phyloP scores from a whole-genome alignment of 2,888 invertebrate genomes.

The Ophion ventricosus region DNA sequence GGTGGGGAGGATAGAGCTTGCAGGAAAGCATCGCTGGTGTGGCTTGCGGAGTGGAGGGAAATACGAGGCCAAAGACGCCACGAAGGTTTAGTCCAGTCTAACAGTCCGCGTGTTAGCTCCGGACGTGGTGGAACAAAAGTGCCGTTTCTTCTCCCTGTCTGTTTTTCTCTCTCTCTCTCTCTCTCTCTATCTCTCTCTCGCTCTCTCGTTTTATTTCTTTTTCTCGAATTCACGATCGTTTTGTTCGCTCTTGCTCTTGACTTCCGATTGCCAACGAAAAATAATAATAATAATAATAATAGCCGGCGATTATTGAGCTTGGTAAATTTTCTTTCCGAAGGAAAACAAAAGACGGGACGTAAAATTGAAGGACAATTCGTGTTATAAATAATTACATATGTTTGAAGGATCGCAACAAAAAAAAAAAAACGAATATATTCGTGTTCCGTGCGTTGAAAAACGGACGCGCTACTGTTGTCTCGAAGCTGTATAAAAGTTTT shows the following conservation, averaged over 20 bases:
- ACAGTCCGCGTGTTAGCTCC: constrained; percentile 78
- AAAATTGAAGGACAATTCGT: constrained; percentile 13
- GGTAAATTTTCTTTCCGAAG: neutral
- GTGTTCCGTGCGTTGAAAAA: neutral
- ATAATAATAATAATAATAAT: too few relatives aligned
- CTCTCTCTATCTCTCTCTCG: constrained; percentile 20
- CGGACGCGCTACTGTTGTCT: neutral
- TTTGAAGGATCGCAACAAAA: neutral
- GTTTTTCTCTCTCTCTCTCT: constrained; percentile 45
- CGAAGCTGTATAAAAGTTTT: neutral
- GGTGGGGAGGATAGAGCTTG: constrained; percentile 23
- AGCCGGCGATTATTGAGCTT: constrained; percentile 1
- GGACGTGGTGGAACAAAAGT: constrained; percentile 70
- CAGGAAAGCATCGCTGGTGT: constrained; percentile 53
- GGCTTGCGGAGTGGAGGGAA: constrained; percentile 46
- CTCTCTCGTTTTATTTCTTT: too few relatives aligned
- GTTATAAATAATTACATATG: neutral
- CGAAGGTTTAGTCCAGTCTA: constrained; percentile 74
- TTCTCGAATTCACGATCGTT: neutral
- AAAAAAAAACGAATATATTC: neutral
- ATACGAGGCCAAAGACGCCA: constrained; percentile 66
- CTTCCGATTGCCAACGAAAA: constrained; percentile 65
- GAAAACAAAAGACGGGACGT: neutral
- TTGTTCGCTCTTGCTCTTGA: constrained; percentile 44
- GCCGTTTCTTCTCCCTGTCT: constrained; percentile 60